Percentiles rank a stretch among this genome's conserved stretches.
Conservation (phyloP, 2,797 vertebrate genomes). For the Melopsittacus undulatus region DNA sequence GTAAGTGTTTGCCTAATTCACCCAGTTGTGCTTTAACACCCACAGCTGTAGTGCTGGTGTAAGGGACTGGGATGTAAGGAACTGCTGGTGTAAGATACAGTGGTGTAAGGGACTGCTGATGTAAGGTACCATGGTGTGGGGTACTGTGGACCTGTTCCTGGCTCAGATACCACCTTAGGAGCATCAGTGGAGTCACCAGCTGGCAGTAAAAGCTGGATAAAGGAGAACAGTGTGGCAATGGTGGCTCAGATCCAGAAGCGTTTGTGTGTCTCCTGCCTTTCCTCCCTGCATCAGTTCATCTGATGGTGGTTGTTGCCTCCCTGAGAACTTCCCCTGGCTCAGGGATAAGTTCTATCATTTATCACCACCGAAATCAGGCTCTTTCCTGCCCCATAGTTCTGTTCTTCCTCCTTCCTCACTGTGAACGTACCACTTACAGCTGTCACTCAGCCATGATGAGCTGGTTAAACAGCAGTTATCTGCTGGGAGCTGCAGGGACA, state of each 20-base stretch:
- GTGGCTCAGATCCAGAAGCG: neutral
- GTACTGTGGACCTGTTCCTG: rapidly evolving
- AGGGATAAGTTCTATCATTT: neutral
- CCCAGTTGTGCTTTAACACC: neutral
- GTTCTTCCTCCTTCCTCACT: neutral
- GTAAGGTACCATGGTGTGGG: neutral
- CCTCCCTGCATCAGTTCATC: neutral
- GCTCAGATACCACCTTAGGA: rapidly evolving
- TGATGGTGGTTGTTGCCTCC: neutral
- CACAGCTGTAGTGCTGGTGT: rapidly evolving
- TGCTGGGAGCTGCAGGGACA: neutral
- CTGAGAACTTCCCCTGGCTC: neutral
- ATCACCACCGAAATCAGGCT: neutral
- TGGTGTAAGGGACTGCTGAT: neutral
- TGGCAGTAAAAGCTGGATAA: neutral
- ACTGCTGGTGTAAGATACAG: neutral
- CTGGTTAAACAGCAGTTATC: neutral
- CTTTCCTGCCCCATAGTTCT: neutral
- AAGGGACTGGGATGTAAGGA: neutral
- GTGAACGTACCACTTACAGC: neutral
- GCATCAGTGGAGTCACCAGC: neutral
- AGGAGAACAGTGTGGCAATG: neutral
- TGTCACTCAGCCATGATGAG: neutral
- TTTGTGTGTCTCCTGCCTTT: neutral
- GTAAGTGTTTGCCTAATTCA: slow-evolving; percentile 43